phyloP scores from a whole-genome alignment of 2,888 invertebrate genomes.

The Cancer borealis region DNA sequence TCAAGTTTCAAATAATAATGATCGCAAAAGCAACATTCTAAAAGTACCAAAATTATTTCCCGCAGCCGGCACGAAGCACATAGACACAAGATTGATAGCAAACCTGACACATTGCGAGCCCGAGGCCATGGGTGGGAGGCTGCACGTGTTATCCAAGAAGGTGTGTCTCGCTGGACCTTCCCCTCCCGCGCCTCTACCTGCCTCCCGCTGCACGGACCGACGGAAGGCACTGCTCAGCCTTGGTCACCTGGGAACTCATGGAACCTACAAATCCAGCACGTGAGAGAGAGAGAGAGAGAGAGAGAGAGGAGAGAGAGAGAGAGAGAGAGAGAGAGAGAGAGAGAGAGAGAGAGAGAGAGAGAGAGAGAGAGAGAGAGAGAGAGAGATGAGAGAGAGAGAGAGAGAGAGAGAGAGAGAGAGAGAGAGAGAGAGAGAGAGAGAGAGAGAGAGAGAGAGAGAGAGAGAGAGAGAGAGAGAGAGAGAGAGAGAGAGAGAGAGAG shows the following conservation, averaged over 20 bases:
- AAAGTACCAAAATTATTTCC: not conserved
- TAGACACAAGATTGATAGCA: not conserved
- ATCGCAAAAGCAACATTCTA: not conserved
- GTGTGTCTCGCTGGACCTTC: constrained; percentile 67
- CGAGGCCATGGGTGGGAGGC: constrained; percentile 44
- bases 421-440: not conserved
- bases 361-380: not conserved
- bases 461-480: not conserved
- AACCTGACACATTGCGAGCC: not conserved
- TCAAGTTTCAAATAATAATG: too few species aligned
- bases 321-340: not conserved
- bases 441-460: not conserved
- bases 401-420: too few species aligned
- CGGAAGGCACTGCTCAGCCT: not conserved
- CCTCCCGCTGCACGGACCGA: not conserved
- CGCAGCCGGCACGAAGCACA: constrained; percentile 62
- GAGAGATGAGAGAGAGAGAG: too few species aligned
- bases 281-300: constrained; percentile 23
- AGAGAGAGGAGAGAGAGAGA: not conserved
- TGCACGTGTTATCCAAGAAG: constrained; percentile 56
- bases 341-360: constrained; percentile 28
- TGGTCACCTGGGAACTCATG: constrained; percentile 47
- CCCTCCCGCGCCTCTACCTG: constrained; percentile 54
- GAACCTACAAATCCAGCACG: constrained; percentile 58
- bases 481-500: constrained; percentile 31